Evolutionary conservation across 2,888 invertebrate species (phyloP).

Genomic region (Pherbina coryleti): DNA sequence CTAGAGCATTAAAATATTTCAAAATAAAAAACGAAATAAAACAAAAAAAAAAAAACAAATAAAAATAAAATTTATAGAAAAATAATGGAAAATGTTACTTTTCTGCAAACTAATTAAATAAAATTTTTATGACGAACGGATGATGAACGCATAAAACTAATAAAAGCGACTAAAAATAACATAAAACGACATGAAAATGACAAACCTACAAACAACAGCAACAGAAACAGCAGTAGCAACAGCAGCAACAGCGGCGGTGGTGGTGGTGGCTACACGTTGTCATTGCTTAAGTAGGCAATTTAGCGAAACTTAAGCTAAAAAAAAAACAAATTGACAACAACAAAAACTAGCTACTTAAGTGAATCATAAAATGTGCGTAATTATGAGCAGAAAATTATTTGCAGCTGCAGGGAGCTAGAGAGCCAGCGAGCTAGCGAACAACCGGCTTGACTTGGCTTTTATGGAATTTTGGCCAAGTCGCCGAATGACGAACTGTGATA

Average conservation of each 20-base stretch:
- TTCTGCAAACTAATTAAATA: constrained; percentile 40
- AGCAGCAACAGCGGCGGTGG: neutral
- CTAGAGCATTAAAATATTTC: neutral
- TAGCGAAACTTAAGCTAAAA: constrained; percentile 1
- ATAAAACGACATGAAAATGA: constrained; percentile 1
- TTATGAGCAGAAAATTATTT: constrained; percentile 50
- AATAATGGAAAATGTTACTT: neutral
- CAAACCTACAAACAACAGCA: neutral
- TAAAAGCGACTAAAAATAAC: constrained; percentile 19
- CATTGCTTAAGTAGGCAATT: constrained; percentile 28
- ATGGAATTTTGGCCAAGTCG: constrained; percentile 31
- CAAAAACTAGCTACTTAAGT: constrained; percentile 32
- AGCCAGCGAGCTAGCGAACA: neutral
- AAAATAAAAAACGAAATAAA: neutral
- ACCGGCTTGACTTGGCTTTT: neutral
- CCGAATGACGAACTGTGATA: neutral
- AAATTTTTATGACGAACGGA: constrained; percentile 62
- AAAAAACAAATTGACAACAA: neutral
- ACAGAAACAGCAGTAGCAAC: constrained; percentile 50
- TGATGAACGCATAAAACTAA: constrained; percentile 49
- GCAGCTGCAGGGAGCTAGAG: constrained; percentile 46
- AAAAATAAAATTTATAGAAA: neutral
- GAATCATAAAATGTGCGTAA: constrained; percentile 55
- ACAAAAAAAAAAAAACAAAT: neutral
- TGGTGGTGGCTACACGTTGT: constrained; percentile 19